These are phyloP conservation scores for Triplophysa siluroides DNA, from an alignment of 2,113 vertebrate genomes.

Conservation along the genomic window DNA sequence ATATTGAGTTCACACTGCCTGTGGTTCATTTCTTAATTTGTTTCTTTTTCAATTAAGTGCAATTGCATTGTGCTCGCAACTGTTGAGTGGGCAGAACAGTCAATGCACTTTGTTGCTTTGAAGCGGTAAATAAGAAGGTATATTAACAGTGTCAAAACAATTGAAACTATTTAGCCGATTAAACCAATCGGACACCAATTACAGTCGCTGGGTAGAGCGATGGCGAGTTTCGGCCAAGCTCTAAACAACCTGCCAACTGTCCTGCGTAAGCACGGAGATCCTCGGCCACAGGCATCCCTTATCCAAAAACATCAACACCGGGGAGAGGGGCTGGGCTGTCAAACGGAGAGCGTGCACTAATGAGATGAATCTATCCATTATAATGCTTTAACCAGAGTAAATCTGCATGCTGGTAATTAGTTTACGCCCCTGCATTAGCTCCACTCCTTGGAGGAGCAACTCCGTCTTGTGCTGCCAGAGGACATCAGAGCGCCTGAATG, in stretches of 20 bases:
- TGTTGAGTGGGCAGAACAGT: slow-evolving; percentile 32
- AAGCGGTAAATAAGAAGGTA: slow-evolving; percentile 40
- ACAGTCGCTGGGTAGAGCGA: neutral
- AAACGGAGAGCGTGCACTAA: slow-evolving; percentile 55
- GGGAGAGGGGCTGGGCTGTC: slow-evolving; percentile 1
- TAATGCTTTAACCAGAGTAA: slow-evolving; percentile 61
- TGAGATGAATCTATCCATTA: slow-evolving; percentile 70
- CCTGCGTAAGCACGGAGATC: neutral
- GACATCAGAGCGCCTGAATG: slow-evolving; percentile 60
- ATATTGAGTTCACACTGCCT: neutral
- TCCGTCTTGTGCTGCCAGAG: slow-evolving; percentile 49
- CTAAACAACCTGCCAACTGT: slow-evolving; percentile 50
- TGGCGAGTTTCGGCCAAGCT: slow-evolving; percentile 13
- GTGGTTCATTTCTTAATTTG: slow-evolving; percentile 5
- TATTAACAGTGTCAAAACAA: slow-evolving; percentile 33
- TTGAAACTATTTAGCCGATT: slow-evolving; percentile 35
- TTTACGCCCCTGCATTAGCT: slow-evolving; percentile 58
- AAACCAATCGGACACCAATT: slow-evolving; percentile 39
- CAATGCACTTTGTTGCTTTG: slow-evolving; percentile 26
- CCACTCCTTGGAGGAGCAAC: slow-evolving; percentile 55
- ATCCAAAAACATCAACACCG: slow-evolving; percentile 29
- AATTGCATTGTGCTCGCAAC: neutral
- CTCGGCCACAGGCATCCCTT: slow-evolving; percentile 20
- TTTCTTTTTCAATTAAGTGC: slow-evolving; percentile 16
- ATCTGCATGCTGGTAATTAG: slow-evolving; percentile 68